Conservation (phyloP, 2,113 vertebrate genomes). For the Bubo blakistoni region DNA sequence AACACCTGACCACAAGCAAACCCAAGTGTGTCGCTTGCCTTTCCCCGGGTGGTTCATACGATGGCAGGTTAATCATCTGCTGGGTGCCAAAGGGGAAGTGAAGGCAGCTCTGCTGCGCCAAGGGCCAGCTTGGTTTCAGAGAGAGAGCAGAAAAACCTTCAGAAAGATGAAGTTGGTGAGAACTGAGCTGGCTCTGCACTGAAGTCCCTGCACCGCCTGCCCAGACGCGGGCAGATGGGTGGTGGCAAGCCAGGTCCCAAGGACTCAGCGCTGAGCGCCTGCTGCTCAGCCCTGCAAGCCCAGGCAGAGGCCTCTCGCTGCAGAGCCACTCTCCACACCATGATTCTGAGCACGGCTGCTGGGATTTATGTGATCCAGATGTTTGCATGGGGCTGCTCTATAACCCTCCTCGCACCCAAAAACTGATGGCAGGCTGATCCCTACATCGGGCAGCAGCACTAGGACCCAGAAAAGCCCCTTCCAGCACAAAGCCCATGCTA, state of each 20-base stretch:
- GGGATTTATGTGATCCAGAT: neutral
- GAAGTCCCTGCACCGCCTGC: neutral
- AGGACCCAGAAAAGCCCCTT: neutral
- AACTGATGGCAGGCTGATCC: neutral
- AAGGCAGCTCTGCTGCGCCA: neutral
- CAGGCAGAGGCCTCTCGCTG: neutral
- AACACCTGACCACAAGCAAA: neutral
- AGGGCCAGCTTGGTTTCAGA: neutral
- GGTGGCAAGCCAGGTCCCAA: neutral
- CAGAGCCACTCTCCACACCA: neutral
- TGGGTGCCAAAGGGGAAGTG: neutral
- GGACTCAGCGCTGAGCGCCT: neutral
- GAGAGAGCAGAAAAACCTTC: neutral
- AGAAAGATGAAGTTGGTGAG: neutral
- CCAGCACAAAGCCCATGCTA: neutral
- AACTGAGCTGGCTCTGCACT: neutral
- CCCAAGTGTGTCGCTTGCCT: neutral
- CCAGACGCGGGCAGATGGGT: neutral
- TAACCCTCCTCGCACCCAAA: accelerated
- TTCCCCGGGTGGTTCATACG: neutral
- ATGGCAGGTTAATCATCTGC: neutral
- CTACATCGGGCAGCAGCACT: neutral
- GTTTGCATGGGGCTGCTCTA: neutral
- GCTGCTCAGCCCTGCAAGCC: neutral
- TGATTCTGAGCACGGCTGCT: neutral